Evolutionary conservation across 2,888 invertebrate genomes (phyloP), one percentile per base, ranked within the genome.

Genomic region (Pantelozetes paolii): DNA sequence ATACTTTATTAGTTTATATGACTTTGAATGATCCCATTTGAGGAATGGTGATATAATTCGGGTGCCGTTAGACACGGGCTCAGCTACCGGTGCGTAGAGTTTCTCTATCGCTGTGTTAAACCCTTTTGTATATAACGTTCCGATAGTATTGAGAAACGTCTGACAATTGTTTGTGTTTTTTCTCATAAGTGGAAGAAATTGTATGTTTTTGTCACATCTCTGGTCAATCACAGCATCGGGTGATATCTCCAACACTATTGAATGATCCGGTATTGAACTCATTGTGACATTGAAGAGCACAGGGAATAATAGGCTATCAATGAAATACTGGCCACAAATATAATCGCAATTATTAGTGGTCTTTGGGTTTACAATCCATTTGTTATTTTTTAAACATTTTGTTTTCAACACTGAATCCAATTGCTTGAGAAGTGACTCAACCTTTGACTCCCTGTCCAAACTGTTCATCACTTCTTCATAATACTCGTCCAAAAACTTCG

Each of bases 181-280:
- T 79, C 94, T 94, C 84, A 94, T 89, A 59, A 97, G 87, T 76
- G 94, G 89, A 78, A 95, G 86, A 82, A 91, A 90, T 75, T 88
- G 86, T 75, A 89, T 88, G 2, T 90, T 78, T 96, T 87, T 81
- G 92, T 90, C 45, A 99, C 86, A 81, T 98, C 90, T 28, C 96
- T 92, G 84, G 15, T 95, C 95, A 78, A 98, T 86, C 77, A 98
- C 86, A 80, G 91, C 90, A 82, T 96, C 95, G n/a, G 97, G 96
- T 9, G 97, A 96, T 79, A 98, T 88, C 83, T 98, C 98, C 80
- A 99, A 87, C 77, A 90, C 87, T 77, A 97, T 85, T 6, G 96
- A 94, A 81, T 92, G 90, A 78, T 87, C 87, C 18, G 98, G 98
- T 67, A 98, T 86, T 81, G 89, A 88, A 78, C 86, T 84, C 77